Conservation (phyloP, 1,140 invertebrate genomes). For the Heliconius eleuchia region DNA sequence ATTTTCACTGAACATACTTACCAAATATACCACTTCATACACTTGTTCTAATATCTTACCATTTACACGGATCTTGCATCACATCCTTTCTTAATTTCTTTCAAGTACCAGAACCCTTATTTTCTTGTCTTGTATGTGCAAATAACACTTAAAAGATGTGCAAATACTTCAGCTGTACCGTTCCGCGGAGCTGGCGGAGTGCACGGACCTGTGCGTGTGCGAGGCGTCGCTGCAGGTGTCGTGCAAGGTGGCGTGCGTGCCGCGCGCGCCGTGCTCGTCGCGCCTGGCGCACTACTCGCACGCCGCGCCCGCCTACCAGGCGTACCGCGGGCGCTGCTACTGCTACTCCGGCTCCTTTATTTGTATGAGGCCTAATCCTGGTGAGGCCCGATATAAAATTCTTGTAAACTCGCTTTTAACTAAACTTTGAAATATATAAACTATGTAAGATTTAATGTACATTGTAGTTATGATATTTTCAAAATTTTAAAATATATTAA, state of each 20-base stretch:
- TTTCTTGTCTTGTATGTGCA: too few relatives aligned
- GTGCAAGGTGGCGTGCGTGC: constrained; percentile 93
- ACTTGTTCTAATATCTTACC: too few relatives aligned
- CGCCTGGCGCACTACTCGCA: constrained; percentile 94
- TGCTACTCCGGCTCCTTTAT: constrained; percentile 95
- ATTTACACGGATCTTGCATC: too few relatives aligned
- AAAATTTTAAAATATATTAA: too few relatives aligned
- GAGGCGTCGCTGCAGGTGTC: constrained; percentile 87
- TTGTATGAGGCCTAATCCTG: constrained; percentile 92
- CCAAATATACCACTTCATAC: too few relatives aligned
- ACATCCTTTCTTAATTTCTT: too few relatives aligned
- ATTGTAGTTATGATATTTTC: too few relatives aligned
- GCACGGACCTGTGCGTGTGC: constrained; percentile 84
- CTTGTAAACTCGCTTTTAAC: too few relatives aligned
- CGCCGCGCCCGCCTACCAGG: constrained; percentile 93
- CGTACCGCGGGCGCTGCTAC: constrained; percentile 92
- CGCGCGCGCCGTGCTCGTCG: constrained; percentile 91
- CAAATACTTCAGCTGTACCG: constrained; percentile 87
- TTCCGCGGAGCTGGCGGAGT: constrained; percentile 87
- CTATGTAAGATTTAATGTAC: too few relatives aligned
- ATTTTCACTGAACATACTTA: too few relatives aligned
- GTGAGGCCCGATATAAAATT: constrained; percentile 74
- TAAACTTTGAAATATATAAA: too few relatives aligned
- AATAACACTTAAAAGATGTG: not conserved
- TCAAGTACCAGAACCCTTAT: too few relatives aligned